A percentile compares a stretch with the other conserved stretches of the same genome.
Evolutionary conservation across 2,888 invertebrate genomes (phyloP).

Genomic region (Calameuta filiformis): DNA sequence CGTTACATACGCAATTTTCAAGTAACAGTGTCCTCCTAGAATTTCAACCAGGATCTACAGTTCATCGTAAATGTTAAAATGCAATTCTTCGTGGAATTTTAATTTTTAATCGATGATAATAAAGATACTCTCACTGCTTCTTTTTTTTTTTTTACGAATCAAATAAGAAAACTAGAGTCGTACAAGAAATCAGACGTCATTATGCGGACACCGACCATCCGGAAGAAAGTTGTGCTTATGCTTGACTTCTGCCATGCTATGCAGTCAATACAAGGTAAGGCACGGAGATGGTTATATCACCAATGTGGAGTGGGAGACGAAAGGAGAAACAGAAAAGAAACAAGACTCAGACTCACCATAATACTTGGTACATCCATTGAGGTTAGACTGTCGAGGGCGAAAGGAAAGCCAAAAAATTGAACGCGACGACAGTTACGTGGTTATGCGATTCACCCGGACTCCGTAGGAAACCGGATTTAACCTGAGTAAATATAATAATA

Average conservation of each 20-base stretch:
- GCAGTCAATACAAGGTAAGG: neutral
- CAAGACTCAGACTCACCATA: neutral
- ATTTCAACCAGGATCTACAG: no score
- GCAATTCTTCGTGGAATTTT: no score
- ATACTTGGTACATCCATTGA: neutral
- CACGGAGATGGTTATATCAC: neutral
- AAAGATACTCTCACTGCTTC: no score
- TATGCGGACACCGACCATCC: neutral
- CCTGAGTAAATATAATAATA: no score
- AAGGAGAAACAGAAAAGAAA: neutral
- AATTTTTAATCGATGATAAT: no score
- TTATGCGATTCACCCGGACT: no score
- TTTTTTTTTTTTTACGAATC: neutral
- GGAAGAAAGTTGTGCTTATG: constrained; percentile 3
- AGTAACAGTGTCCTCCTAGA: no score
- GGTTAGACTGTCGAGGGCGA: neutral
- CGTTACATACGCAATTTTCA: neutral
- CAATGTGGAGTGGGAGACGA: neutral
- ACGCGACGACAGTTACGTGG: neutral
- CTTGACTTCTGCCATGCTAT: neutral
- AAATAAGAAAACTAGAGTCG: neutral
- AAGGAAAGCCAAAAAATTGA: neutral
- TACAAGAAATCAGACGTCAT: neutral
- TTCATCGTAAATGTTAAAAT: no score
- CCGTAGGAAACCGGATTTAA: no score